Evolutionary conservation across 2,888 invertebrate genomes (phyloP).

Genomic region (Sericinus montela): DNA sequence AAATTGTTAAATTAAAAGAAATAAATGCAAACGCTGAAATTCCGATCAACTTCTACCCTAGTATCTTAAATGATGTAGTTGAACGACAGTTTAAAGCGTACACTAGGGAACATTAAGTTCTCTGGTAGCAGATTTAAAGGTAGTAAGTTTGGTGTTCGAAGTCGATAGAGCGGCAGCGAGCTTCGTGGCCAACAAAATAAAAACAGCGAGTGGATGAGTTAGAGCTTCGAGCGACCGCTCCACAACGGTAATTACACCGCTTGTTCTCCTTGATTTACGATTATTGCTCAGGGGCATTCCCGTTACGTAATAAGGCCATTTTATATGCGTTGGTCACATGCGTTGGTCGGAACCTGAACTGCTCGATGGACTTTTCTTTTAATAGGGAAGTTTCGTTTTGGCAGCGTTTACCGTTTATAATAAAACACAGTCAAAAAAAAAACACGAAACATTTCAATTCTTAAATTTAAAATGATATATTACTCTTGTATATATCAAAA

Average conservation of each 20-base stretch:
- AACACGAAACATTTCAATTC: too few relatives aligned
- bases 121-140: constrained; percentile 72
- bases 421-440: too few relatives aligned
- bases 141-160: constrained; percentile 67
- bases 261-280: constrained; percentile 80
- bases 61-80: constrained; percentile 45
- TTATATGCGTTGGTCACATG: constrained; percentile 74
- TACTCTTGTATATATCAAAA: too few relatives aligned
- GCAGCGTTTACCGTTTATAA: too few relatives aligned
- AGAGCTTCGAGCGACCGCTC: constrained; percentile 74
- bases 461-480: too few relatives aligned
- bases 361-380: constrained; percentile 68
- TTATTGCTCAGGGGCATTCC: constrained; percentile 79
- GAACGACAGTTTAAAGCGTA: constrained; percentile 64
- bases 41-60: not conserved
- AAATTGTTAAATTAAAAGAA: not conserved
- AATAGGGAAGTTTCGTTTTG: constrained; percentile 69
- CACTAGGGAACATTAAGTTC: constrained; percentile 66
- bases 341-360: constrained; percentile 39
- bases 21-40: not conserved
- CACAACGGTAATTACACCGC: constrained; percentile 79
- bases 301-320: constrained; percentile 79
- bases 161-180: constrained; percentile 72
- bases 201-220: constrained; percentile 76
- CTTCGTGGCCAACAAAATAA: constrained; percentile 72